A percentile compares a stretch with the other conserved stretches of the same genome.
Evolutionary conservation across 2,888 invertebrate species (phyloP).

Genomic region (Teinopalpus imperialis): DNA sequence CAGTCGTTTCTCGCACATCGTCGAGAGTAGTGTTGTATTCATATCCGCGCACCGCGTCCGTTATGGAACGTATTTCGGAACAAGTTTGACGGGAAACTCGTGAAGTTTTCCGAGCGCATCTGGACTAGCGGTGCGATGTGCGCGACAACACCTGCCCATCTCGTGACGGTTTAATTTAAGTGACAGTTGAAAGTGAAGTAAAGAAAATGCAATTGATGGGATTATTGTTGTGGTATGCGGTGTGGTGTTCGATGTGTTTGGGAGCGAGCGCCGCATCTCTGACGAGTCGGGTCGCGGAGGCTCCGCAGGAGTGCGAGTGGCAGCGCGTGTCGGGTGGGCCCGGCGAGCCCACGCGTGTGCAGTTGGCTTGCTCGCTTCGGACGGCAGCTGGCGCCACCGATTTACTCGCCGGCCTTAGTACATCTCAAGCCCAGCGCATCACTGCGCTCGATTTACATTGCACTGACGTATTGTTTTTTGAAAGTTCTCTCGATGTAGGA

Average conservation of each 20-base stretch:
- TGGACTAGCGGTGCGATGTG: conserved; percentile 72
- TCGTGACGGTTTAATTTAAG: conserved; percentile 72
- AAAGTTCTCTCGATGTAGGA: conserved; percentile 85
- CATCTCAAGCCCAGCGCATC: conserved; percentile 86
- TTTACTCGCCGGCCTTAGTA: conserved; percentile 83
- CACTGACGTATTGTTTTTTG: conserved; percentile 87
- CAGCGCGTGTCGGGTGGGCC: conserved; percentile 78
- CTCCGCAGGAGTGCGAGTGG: conserved; percentile 89
- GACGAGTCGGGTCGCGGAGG: conserved; percentile 82
- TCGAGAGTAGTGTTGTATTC: conserved; percentile 48
- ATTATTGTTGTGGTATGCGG: conserved; percentile 68
- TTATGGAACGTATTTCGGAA: conserved; percentile 77
- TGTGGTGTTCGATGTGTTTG: conserved; percentile 64
- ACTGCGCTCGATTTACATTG: conserved; percentile 86
- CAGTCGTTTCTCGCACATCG: conserved; percentile 60
- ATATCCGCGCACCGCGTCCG: conserved; percentile 56
- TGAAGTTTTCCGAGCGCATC: conserved; percentile 71
- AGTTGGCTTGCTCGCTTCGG: conserved; percentile 84
- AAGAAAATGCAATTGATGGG: conserved; percentile 73
- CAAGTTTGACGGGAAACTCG: conserved; percentile 81
- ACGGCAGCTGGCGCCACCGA: conserved; percentile 85
- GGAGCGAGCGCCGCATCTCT: conserved; percentile 68
- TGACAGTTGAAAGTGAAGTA: conserved; percentile 75
- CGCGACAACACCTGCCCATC: conserved; percentile 62
- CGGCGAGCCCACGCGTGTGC: conserved; percentile 80